These are phyloP conservation scores for Drosophila flavopinicola DNA, from an alignment of 2,888 invertebrate genomes.

Conservation along the genomic window DNA sequence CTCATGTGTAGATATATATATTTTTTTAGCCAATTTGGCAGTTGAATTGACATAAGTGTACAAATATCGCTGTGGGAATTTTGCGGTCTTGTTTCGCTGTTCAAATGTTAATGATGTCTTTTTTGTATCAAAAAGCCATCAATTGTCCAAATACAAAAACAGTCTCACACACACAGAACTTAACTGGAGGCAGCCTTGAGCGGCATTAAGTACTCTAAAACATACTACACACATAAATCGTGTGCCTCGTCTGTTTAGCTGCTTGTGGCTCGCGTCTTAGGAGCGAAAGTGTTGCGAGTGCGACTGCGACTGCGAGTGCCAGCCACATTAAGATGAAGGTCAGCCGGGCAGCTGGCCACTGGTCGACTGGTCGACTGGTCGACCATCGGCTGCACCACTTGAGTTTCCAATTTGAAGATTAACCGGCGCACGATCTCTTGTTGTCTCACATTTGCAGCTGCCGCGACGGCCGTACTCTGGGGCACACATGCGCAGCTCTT, in stretches of 20 bases:
- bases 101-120: constrained; percentile 66
- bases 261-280: constrained; percentile 36
- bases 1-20: constrained; percentile 40
- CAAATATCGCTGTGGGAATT: constrained; percentile 62
- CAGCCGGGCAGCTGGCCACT: constrained; percentile 50
- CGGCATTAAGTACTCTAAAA: constrained; percentile 52
- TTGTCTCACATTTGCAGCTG: constrained; percentile 48
- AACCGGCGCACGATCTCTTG: constrained; percentile 48
- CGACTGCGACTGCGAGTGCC: constrained; percentile 45
- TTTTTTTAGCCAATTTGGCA: constrained; percentile 44
- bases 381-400: constrained; percentile 34
- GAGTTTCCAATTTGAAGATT: constrained; percentile 42
- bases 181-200: constrained; percentile 55
- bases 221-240: constrained; percentile 64
- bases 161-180: constrained; percentile 38
- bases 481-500: constrained; percentile 65
- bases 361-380: constrained; percentile 21
- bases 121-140: constrained; percentile 66
- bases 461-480: constrained; percentile 50
- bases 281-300: constrained; percentile 69
- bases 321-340: constrained; percentile 59
- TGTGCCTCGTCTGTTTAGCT: constrained; percentile 36
- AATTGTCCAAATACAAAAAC: constrained; percentile 48
- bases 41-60: constrained; percentile 49
- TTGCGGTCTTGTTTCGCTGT: constrained; percentile 16